Conservation (phyloP, 1,140 invertebrate genomes). For the Linepithema humile region DNA sequence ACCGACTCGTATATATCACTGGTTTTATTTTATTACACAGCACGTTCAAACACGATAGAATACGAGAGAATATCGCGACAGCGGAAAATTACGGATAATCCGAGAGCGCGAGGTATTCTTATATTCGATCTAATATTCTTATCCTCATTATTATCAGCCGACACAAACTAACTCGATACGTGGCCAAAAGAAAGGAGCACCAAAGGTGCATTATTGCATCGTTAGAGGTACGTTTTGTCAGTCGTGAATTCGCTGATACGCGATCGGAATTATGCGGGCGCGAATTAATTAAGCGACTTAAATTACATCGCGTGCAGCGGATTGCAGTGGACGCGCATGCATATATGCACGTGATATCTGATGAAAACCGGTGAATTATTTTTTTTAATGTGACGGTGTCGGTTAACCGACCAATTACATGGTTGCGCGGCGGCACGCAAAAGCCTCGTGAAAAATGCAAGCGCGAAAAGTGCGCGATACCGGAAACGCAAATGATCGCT, state of each 20-base stretch:
- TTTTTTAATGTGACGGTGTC: slow-evolving; percentile 8
- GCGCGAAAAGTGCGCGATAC: background rate
- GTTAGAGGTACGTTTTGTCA: background rate
- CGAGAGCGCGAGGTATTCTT: background rate
- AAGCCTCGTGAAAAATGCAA: slow-evolving; percentile 34
- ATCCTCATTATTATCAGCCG: slow-evolving; percentile 5
- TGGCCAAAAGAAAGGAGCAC: background rate
- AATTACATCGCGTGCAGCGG: slow-evolving; percentile 14
- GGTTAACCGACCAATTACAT: slow-evolving; percentile 33
- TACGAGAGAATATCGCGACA: slow-evolving; percentile 23
- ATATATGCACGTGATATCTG: too few relatives aligned
- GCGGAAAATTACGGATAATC: background rate
- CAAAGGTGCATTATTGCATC: background rate
- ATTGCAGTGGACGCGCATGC: background rate
- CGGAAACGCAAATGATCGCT: background rate
- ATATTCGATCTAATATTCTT: slow-evolving; percentile 28
- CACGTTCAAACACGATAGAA: slow-evolving; percentile 10
- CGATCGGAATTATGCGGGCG: background rate
- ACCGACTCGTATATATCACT: background rate
- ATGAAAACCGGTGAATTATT: background rate
- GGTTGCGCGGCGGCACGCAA: background rate
- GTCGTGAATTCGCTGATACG: background rate
- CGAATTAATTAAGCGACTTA: slow-evolving; percentile 28
- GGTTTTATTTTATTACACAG: slow-evolving; percentile 10
- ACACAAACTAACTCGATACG: slow-evolving; percentile 19